These are phyloP conservation scores for Ametastegia equiseti DNA, from an alignment of 2,888 invertebrate species.

Conservation along the genomic window DNA sequence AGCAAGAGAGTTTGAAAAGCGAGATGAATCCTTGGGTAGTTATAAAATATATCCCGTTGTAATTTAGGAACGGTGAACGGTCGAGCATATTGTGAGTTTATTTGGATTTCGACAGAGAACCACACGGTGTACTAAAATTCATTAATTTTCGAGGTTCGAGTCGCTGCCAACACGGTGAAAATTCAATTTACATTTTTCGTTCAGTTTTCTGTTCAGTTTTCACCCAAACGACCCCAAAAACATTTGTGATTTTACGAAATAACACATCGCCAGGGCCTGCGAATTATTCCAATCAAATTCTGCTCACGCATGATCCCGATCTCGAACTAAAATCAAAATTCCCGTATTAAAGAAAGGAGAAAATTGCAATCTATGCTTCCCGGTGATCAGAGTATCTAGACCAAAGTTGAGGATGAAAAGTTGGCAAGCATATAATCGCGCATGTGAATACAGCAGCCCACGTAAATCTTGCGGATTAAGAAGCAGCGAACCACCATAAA, in stretches of 20 bases:
- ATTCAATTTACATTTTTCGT: neutral
- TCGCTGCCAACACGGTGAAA: too few species aligned
- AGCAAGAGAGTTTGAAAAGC: slow-evolving; percentile 10
- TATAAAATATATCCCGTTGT: neutral
- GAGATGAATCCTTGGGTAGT: neutral
- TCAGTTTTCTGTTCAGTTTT: neutral
- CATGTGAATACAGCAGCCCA: neutral
- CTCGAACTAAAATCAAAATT: neutral
- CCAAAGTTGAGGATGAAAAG: neutral
- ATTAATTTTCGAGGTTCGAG: neutral
- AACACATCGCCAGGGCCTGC: neutral
- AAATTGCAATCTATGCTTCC: neutral
- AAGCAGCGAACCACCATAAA: too few species aligned
- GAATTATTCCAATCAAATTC: too few species aligned
- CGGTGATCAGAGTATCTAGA: neutral
- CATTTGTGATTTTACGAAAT: too few species aligned
- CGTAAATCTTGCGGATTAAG: too few species aligned
- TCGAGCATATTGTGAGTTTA: neutral
- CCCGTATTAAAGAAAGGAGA: neutral
- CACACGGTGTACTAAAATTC: neutral
- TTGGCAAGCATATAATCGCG: neutral
- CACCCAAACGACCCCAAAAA: too few species aligned
- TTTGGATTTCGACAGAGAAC: neutral
- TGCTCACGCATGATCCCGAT: neutral
- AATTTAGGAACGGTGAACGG: neutral